Conservation (phyloP, 2,113 vertebrate species). For the Cephalopholis sonnerati region DNA sequence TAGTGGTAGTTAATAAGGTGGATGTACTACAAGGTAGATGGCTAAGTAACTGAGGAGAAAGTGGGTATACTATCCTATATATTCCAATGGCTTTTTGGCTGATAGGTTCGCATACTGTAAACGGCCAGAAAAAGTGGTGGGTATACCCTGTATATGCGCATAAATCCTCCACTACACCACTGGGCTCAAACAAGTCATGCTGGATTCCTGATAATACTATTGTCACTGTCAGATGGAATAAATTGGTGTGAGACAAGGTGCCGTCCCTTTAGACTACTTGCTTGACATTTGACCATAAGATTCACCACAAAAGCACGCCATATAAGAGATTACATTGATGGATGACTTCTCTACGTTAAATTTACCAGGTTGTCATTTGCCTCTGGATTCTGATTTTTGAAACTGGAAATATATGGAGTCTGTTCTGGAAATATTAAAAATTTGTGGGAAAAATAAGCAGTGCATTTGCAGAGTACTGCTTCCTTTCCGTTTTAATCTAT, state of each 20-base stretch:
- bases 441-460: no score
- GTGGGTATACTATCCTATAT: no score
- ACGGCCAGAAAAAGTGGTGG: no score
- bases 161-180: no score
- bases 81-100: no score
- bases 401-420: no score
- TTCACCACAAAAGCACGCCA: background rate
- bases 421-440: no score
- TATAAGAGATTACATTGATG: background rate
- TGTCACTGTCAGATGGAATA: conserved; percentile 1
- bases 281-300: background rate
- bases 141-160: no score
- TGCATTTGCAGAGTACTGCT: background rate
- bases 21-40: no score
- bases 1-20: no score
- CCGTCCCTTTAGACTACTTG: background rate
- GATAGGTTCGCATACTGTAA: no score
- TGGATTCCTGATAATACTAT: background rate
- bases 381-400: background rate
- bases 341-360: background rate
- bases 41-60: no score
- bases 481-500: background rate
- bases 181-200: background rate
- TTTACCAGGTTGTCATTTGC: background rate
- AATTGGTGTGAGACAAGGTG: background rate